phyloP scores from a whole-genome alignment of 2,888 invertebrate genomes.

The Griposia aprilina region DNA sequence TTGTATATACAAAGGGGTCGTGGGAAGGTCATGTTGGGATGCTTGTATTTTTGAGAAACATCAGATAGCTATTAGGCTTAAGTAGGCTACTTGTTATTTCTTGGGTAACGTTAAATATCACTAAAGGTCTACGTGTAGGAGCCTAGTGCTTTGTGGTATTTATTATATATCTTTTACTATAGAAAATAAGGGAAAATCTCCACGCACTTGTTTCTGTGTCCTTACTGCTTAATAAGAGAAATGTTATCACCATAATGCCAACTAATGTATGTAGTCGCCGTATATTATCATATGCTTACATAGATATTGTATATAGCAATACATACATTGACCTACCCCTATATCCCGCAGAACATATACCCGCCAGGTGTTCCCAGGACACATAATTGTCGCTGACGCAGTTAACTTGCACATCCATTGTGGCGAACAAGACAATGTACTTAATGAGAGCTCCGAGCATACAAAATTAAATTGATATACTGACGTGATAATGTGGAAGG shows the following conservation, averaged over 20 bases:
- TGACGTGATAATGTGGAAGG: constrained; percentile 49
- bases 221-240: neutral
- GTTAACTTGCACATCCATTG: constrained; percentile 66
- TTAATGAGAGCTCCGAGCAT: constrained; percentile 63
- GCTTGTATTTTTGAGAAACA: constrained; percentile 31
- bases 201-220: neutral
- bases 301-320: constrained; percentile 2
- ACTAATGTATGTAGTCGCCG: neutral
- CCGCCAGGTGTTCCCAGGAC: constrained; percentile 45
- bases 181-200: neutral
- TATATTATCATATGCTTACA: neutral
- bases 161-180: neutral
- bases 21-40: neutral
- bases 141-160: neutral
- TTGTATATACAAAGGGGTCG: neutral
- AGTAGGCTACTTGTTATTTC: constrained; percentile 9
- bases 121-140: neutral
- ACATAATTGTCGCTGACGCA: constrained; percentile 61
- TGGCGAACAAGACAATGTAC: constrained; percentile 69
- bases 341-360: constrained; percentile 23
- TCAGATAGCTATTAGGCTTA: constrained; percentile 33
- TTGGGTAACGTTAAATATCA: constrained; percentile 16
- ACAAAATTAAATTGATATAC: constrained; percentile 63
- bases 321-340: constrained; percentile 18
- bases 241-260: neutral